Evolutionary conservation across 37 sponge, comb jelly and placozoan species (phyloP).

Genomic region (Halisarca cf. caerulea): DNA sequence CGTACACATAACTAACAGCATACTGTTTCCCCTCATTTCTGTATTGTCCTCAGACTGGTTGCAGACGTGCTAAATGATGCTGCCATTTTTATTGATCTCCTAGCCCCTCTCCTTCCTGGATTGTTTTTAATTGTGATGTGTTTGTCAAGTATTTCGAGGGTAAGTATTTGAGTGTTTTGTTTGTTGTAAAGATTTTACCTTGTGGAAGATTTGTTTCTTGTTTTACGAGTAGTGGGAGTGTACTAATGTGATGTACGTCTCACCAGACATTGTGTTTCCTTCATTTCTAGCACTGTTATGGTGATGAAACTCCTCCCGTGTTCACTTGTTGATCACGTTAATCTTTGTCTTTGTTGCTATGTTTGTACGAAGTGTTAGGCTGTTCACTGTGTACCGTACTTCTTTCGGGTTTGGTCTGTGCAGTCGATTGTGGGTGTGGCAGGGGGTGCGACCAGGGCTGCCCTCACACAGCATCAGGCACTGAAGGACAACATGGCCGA

Average conservation of each 20-base stretch:
- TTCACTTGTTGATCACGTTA: too few relatives aligned
- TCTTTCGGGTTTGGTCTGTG: too few relatives aligned
- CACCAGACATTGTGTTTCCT: too few relatives aligned
- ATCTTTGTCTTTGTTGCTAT: too few relatives aligned
- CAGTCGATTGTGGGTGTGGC: slow-evolving; percentile 94
- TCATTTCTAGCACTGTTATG: too few relatives aligned
- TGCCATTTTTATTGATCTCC: slow-evolving; percentile 85
- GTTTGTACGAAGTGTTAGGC: too few relatives aligned
- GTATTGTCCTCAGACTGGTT: slow-evolving; percentile 48
- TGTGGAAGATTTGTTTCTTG: too few relatives aligned
- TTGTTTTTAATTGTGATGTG: slow-evolving; percentile 78
- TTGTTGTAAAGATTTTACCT: too few relatives aligned
- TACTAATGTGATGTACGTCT: too few relatives aligned
- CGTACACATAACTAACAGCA: background rate
- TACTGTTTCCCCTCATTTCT: background rate
- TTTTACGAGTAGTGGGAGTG: too few relatives aligned
- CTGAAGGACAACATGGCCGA: slow-evolving; percentile 94
- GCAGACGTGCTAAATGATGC: slow-evolving; percentile 95
- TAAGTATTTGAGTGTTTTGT: slow-evolving; percentile 31
- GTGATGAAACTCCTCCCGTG: too few relatives aligned
- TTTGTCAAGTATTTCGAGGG: slow-evolving; percentile 74
- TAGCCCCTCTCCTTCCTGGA: slow-evolving; percentile 76
- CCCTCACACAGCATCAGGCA: slow-evolving; percentile 94
- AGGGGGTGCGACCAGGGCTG: slow-evolving; percentile 94
- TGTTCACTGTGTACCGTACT: too few relatives aligned